These are phyloP conservation scores for Dryocosmus kuriphilus DNA, from an alignment of 2,888 invertebrate species.

Conservation along the genomic window DNA sequence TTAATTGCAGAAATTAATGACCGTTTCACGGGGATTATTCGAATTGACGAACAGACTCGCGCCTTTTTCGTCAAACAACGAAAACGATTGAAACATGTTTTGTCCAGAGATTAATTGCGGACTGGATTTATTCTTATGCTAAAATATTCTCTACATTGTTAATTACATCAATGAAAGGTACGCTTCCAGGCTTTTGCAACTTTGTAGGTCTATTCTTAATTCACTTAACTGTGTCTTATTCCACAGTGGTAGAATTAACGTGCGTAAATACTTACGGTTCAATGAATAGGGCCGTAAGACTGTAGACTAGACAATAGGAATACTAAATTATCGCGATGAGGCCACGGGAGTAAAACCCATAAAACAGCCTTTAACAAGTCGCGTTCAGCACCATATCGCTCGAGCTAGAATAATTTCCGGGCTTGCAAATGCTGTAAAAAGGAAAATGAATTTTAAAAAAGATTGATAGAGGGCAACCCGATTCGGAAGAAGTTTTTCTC, in stretches of 20 bases:
- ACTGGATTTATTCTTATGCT: constrained; percentile 12
- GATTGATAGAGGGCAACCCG: constrained; percentile 57
- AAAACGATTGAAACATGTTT: constrained; percentile 52
- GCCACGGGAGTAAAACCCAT: constrained; percentile 47
- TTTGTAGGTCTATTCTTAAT: neutral
- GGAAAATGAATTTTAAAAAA: constrained; percentile 23
- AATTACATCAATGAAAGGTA: constrained; percentile 6
- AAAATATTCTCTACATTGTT: neutral
- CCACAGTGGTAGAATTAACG: neutral
- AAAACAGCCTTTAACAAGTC: constrained; percentile 61
- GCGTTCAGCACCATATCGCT: constrained; percentile 60
- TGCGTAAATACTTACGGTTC: constrained; percentile 10
- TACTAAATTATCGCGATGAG: constrained; percentile 17
- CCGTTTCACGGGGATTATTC: constrained; percentile 62
- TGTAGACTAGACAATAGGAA: constrained; percentile 19
- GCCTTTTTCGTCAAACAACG: constrained; percentile 56
- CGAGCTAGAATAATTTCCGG: constrained; percentile 61
- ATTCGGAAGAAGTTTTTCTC: constrained; percentile 50
- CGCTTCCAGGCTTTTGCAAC: neutral
- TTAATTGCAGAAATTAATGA: constrained; percentile 68
- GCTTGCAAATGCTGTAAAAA: constrained; percentile 64
- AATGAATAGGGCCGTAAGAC: constrained; percentile 4
- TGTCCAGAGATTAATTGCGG: constrained; percentile 44
- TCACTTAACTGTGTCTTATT: neutral
- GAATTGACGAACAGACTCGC: constrained; percentile 63